Conservation (phyloP, 2,113 vertebrate genomes). For the Rattus rattus region DNA sequence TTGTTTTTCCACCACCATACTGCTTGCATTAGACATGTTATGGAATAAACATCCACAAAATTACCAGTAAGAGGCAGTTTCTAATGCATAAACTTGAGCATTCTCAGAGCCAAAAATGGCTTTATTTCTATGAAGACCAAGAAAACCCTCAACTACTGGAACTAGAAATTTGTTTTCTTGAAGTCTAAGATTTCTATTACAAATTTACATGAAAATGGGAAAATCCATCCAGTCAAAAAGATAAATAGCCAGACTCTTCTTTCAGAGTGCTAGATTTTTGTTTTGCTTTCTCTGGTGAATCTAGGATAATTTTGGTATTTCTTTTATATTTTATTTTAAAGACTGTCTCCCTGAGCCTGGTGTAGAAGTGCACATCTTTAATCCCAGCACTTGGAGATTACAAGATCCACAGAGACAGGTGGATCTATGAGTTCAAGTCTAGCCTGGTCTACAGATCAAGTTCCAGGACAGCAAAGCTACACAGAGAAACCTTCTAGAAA, state of each 20-base stretch:
- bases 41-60: slow-evolving; percentile 57
- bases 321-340: not conserved
- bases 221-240: slow-evolving; percentile 29
- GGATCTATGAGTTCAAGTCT: not conserved
- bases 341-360: not conserved
- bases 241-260: slow-evolving; percentile 16
- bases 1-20: slow-evolving; percentile 55
- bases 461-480: not conserved
- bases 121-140: slow-evolving; percentile 74
- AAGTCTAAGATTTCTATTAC: slow-evolving; percentile 18
- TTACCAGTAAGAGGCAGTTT: slow-evolving; percentile 49
- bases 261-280: not conserved
- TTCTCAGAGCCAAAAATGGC: slow-evolving; percentile 46
- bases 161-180: slow-evolving; percentile 48
- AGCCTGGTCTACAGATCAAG: not conserved
- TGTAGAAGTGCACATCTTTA: not conserved
- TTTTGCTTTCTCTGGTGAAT: not conserved
- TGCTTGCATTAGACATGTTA: slow-evolving; percentile 71
- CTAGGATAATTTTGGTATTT: not conserved
- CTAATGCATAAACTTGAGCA: slow-evolving; percentile 44
- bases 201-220: slow-evolving; percentile 43
- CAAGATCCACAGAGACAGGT: not conserved
- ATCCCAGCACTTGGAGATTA: not conserved
- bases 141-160: slow-evolving; percentile 27
- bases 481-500: not conserved